Conservation (phyloP, 2,113 vertebrate genomes). For the Festucalex cinctus region DNA sequence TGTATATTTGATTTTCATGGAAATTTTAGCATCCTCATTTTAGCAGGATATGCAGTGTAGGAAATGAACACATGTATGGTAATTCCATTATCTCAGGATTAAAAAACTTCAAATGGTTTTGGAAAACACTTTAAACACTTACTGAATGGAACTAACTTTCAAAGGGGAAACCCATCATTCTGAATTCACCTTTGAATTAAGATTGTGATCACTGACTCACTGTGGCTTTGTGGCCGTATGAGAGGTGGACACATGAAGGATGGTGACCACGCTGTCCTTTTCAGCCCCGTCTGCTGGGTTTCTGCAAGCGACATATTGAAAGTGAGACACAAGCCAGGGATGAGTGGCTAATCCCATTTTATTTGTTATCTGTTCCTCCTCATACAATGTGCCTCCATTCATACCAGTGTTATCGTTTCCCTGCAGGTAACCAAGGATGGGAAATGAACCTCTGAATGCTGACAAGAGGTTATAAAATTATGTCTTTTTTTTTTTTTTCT, state of each 20-base stretch:
- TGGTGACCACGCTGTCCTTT: conserved; percentile 41
- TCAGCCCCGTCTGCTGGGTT: conserved; percentile 23
- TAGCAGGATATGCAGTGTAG: background rate
- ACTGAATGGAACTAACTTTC: background rate
- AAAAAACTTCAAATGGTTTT: background rate
- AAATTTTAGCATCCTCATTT: background rate
- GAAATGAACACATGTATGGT: background rate
- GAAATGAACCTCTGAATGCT: conserved; percentile 32
- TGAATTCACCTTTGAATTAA: background rate
- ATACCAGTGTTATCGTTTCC: conserved; percentile 18
- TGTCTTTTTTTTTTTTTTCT: background rate
- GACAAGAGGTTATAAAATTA: background rate
- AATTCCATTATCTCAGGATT: background rate
- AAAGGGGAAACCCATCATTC: background rate
- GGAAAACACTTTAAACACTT: background rate
- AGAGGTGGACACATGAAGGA: conserved; percentile 32
- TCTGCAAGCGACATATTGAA: conserved; percentile 49
- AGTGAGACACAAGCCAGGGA: conserved; percentile 18
- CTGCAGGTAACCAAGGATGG: conserved; percentile 25
- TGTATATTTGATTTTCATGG: too few species aligned
- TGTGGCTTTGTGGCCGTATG: conserved; percentile 33
- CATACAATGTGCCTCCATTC: conserved; percentile 25
- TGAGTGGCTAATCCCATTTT: conserved; percentile 14
- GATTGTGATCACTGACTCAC: conserved; percentile 43
- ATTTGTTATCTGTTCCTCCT: conserved; percentile 31